phyloP scores from a whole-genome alignment of 2,888 invertebrate species.

The Steromphala cineraria region DNA sequence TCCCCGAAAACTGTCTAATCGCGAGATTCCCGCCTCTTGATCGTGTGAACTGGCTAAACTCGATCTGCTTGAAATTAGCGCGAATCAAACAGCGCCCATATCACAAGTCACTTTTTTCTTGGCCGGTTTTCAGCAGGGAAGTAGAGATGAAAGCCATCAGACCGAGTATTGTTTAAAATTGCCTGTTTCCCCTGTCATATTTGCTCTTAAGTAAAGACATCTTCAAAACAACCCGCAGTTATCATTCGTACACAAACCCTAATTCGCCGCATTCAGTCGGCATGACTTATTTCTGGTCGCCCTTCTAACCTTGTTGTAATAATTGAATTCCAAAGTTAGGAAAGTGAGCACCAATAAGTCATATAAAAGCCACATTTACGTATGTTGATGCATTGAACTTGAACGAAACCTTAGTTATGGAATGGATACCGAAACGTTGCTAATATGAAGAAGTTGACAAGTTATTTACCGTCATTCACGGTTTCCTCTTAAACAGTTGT shows the following conservation, averaged over 20 bases:
- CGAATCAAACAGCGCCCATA: constrained; percentile 18
- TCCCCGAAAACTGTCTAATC: constrained; percentile 12
- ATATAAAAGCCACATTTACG: too few species aligned
- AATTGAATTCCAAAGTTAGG: too few species aligned
- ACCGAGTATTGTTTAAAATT: constrained; percentile 15
- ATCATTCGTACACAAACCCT: neutral
- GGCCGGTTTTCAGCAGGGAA: constrained; percentile 11
- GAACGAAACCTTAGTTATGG: too few species aligned
- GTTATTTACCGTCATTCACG: too few species aligned
- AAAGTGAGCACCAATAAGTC: too few species aligned
- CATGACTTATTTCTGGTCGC: too few species aligned
- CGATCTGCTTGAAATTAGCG: constrained; percentile 18
- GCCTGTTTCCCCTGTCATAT: constrained; percentile 7
- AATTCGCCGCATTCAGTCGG: neutral
- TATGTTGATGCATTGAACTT: too few species aligned
- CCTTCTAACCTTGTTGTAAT: too few species aligned
- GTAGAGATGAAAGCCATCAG: constrained; percentile 7
- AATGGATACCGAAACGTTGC: too few species aligned
- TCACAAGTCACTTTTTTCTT: constrained; percentile 12
- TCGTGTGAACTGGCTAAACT: neutral
- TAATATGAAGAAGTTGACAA: too few species aligned
- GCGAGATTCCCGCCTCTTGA: constrained; percentile 7
- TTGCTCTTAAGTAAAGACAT: neutral
- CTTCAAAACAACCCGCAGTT: neutral
- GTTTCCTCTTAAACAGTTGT: too few species aligned